These are phyloP conservation scores for Anastrepha ludens DNA, from an alignment of 1,140 invertebrate genomes.

Conservation along the genomic window DNA sequence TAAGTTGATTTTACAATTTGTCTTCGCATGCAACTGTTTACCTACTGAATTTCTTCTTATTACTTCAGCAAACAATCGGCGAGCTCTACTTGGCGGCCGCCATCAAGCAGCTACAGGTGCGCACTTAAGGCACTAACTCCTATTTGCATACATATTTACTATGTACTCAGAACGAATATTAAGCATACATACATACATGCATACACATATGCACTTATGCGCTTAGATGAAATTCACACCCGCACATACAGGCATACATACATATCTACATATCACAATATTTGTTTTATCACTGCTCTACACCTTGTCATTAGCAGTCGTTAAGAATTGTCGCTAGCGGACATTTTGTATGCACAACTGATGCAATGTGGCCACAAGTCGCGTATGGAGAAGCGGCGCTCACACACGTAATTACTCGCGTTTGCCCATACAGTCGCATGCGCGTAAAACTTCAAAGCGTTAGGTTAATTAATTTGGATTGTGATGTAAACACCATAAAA, in stretches of 20 bases:
- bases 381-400: not conserved
- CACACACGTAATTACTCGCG: not conserved
- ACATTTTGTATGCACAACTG: conserved; percentile 40
- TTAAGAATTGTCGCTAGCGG: not conserved
- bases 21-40: not conserved
- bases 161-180: not conserved
- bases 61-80: conserved; percentile 26
- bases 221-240: not conserved
- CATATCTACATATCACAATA: not conserved
- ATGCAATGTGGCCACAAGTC: not conserved
- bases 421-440: not conserved
- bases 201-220: not conserved
- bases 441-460: conserved; percentile 28
- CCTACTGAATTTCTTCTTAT: conserved; percentile 4
- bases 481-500: conserved; percentile 1
- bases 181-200: not conserved
- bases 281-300: not conserved
- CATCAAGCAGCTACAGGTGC: not conserved
- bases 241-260: no score
- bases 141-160: not conserved
- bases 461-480: conserved; percentile 28
- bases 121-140: not conserved
- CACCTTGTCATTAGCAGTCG: not conserved
- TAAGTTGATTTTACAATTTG: conserved; percentile 23
- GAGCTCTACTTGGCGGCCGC: not conserved